Conservation (phyloP, 2,113 vertebrate genomes). For the Periophthalmus modestus region DNA sequence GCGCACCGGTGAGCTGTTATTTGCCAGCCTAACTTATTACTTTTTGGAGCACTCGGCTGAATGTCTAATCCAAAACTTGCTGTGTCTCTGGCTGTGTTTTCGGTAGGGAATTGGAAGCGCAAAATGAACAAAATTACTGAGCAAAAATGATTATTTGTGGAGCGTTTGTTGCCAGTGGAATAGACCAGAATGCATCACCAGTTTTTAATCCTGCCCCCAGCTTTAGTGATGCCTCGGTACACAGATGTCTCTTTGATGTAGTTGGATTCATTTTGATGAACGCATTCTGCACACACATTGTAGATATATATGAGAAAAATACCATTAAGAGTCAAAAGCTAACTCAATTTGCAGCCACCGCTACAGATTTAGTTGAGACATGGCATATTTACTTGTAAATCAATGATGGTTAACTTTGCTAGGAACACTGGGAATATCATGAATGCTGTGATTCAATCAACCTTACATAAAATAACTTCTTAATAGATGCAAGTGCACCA, state of each 20-base stretch:
- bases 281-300: slow-evolving; percentile 14
- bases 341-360: neutral
- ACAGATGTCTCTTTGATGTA: slow-evolving; percentile 31
- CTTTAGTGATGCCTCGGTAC: slow-evolving; percentile 1
- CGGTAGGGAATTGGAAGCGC: slow-evolving; percentile 13
- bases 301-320: neutral
- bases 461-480: neutral
- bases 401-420: neutral
- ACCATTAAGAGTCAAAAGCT: neutral
- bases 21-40: slow-evolving; percentile 28
- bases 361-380: neutral
- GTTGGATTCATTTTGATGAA: slow-evolving; percentile 17
- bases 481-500: neutral
- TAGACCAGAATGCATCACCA: neutral
- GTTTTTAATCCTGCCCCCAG: slow-evolving; percentile 11
- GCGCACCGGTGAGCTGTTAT: slow-evolving; percentile 16
- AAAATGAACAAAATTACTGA: slow-evolving; percentile 28
- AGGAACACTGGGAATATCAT: neutral
- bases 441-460: neutral
- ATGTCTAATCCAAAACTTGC: slow-evolving; percentile 38
- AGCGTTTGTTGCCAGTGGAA: neutral
- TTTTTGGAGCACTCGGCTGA: slow-evolving; percentile 19
- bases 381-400: neutral
- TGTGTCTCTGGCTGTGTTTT: neutral
- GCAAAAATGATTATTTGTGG: slow-evolving; percentile 23